These are phyloP conservation scores for Auanema sp. DNA, from an alignment of 2,888 invertebrate species.

Conservation along the genomic window DNA sequence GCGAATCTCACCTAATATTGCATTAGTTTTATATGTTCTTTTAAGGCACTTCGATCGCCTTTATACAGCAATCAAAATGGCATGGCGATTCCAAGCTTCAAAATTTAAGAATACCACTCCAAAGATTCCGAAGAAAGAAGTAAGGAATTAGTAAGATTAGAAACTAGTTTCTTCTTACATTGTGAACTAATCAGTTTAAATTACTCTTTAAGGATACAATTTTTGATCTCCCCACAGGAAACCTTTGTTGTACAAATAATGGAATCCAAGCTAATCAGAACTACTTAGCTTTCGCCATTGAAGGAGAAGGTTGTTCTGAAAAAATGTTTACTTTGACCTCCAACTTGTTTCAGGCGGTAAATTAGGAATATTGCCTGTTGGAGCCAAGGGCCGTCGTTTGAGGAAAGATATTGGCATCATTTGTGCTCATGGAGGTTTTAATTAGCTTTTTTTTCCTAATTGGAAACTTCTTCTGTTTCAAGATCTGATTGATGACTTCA, in stretches of 20 bases:
- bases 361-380: conserved; percentile 83
- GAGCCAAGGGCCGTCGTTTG: conserved; percentile 82
- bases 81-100: conserved; percentile 84
- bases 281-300: conserved; percentile 93
- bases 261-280: conserved; percentile 89
- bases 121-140: conserved; percentile 88
- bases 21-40: background rate
- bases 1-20: background rate
- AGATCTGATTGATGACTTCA: conserved; percentile 90
- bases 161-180: conserved; percentile 1
- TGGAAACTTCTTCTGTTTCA: conserved; percentile 67
- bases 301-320: conserved; percentile 75
- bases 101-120: conserved; percentile 98
- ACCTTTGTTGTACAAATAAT: conserved; percentile 90
- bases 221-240: conserved; percentile 86
- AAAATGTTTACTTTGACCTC: background rate
- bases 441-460: background rate
- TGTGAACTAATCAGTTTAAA: background rate
- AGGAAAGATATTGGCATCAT: conserved; percentile 71
- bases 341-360: conserved; percentile 74
- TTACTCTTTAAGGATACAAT: conserved; percentile 71
- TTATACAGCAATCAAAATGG: conserved; percentile 52
- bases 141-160: conserved; percentile 32
- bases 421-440: conserved; percentile 65
- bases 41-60: conserved; percentile 15